Evolutionary conservation across 2,888 invertebrate species (phyloP).

Genomic region (Trachelus troglodyta): DNA sequence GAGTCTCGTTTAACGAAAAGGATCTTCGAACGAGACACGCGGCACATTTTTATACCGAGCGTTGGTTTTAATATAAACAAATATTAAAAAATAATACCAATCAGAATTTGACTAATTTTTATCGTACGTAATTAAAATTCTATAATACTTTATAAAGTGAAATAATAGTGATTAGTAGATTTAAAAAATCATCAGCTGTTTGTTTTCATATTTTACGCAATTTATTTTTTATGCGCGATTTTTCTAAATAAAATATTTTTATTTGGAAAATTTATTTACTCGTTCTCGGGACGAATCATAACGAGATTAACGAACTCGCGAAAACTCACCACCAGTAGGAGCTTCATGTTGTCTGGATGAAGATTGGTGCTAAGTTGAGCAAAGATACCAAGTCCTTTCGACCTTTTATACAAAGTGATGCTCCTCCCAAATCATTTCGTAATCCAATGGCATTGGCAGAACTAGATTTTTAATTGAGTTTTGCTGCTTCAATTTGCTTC

Average conservation of each 20-base stretch:
- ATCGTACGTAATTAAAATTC: neutral
- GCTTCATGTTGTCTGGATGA: conserved; percentile 58
- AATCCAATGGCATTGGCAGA: conserved; percentile 62
- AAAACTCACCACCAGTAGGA: conserved; percentile 59
- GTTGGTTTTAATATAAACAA: conserved; percentile 10
- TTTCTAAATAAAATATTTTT: neutral
- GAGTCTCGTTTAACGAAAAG: neutral
- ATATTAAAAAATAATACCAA: neutral
- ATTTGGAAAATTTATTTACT: neutral
- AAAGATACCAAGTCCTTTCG: conserved; percentile 48
- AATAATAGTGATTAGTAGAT: neutral
- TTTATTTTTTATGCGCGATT: no score
- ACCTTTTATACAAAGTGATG: conserved; percentile 61
- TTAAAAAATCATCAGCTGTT: no score
- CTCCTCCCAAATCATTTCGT: conserved; percentile 54
- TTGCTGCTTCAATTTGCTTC: conserved; percentile 14
- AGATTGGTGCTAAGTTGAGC: conserved; percentile 49
- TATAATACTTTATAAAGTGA: neutral
- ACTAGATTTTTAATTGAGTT: conserved; percentile 61
- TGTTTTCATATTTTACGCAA: no score
- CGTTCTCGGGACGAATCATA: neutral
- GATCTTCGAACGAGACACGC: neutral
- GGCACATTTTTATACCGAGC: neutral
- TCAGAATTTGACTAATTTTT: neutral
- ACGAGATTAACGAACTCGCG: neutral